Percentiles rank a stretch among this genome's conserved stretches.
Conservation (phyloP, 2,113 vertebrate genomes). For the Zapus hudsonius region DNA sequence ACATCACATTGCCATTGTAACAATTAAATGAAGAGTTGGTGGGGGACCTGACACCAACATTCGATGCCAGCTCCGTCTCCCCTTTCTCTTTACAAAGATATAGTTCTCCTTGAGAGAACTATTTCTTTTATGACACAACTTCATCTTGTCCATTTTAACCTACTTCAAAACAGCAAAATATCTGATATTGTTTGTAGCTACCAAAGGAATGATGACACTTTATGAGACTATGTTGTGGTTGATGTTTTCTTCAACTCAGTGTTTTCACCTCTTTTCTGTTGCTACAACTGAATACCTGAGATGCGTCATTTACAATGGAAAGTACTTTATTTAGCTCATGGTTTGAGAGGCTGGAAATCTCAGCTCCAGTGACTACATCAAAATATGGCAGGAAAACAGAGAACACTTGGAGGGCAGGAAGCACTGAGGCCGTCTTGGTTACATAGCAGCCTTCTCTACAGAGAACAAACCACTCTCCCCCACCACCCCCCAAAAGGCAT, state of each 20-base stretch:
- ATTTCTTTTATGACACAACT: not conserved
- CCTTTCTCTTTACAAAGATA: not conserved
- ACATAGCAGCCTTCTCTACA: not conserved
- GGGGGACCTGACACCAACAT: not conserved
- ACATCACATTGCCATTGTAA: not conserved
- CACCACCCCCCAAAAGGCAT: not conserved
- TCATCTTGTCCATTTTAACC: slow-evolving; percentile 12
- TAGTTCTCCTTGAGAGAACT: not conserved
- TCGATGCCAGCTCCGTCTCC: not conserved
- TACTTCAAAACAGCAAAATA: slow-evolving; percentile 37
- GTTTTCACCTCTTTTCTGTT: not conserved
- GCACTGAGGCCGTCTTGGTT: no score
- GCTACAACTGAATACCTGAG: not conserved
- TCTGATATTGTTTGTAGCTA: not conserved
- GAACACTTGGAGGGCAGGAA: not conserved
- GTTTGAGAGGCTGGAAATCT: not conserved
- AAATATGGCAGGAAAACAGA: not conserved
- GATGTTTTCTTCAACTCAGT: not conserved
- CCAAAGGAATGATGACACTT: not conserved
- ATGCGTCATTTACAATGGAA: not conserved
- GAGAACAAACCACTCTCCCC: not conserved
- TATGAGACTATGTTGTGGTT: not conserved
- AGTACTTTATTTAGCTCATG: not conserved
- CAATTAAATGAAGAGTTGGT: not conserved
- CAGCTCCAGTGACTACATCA: not conserved